These are phyloP conservation scores for Heloderma charlesbogerti DNA, from an alignment of 2,113 vertebrate species.

Conservation along the genomic window DNA sequence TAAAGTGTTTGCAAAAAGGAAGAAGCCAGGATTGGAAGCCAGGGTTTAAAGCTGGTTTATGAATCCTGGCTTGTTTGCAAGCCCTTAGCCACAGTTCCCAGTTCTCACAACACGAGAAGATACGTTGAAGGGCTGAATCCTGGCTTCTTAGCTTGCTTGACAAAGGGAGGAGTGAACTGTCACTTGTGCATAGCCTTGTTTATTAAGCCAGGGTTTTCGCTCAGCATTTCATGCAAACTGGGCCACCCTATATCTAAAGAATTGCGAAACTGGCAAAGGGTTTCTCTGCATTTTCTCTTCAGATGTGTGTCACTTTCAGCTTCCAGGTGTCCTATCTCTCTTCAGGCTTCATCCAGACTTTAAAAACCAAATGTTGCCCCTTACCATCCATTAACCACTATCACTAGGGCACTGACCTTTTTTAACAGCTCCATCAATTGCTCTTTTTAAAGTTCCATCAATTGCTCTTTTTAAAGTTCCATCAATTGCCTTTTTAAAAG, in stretches of 20 bases:
- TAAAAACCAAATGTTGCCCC: neutral
- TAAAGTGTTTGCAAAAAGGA: too few species aligned
- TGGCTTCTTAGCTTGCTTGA: neutral
- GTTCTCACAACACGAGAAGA: neutral
- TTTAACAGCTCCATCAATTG: neutral
- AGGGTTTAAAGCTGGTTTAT: too few species aligned
- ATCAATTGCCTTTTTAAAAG: neutral
- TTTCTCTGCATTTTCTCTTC: neutral
- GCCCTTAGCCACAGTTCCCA: too few species aligned
- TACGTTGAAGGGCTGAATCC: neutral
- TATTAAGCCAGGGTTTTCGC: neutral
- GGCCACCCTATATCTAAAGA: neutral
- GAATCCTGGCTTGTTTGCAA: too few species aligned
- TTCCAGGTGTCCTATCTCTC: neutral
- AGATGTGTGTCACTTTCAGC: neutral
- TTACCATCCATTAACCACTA: neutral
- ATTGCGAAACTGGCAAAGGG: neutral
- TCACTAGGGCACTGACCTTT: too few species aligned
- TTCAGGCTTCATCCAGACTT: neutral
- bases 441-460: neutral
- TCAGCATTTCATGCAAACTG: too few species aligned
- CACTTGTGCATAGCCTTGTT: too few species aligned
- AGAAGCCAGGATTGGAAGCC: too few species aligned
- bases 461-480: neutral
- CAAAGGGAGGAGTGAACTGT: too few species aligned